Conservation (phyloP, 2,888 invertebrate genomes). For the Metalampra italica region DNA sequence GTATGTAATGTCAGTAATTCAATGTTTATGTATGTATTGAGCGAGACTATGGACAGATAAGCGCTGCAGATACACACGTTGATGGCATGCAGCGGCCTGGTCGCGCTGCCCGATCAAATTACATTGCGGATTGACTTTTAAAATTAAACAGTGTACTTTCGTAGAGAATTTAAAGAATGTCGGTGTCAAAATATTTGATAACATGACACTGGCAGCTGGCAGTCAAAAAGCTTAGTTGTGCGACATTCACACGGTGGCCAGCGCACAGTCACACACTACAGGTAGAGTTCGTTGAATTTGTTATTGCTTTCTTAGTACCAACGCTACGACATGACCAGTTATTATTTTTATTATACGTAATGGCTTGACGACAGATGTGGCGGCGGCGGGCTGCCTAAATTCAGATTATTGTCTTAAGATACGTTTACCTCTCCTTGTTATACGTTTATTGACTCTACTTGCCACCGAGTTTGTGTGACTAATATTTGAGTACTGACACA, state of each 20-base stretch:
- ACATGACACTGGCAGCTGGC: slow-evolving; percentile 63
- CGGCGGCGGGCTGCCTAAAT: slow-evolving; percentile 40
- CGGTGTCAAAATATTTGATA: slow-evolving; percentile 58
- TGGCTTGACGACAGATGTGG: slow-evolving; percentile 60
- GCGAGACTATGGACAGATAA: slow-evolving; percentile 51
- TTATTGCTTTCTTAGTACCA: slow-evolving; percentile 73
- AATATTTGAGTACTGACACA: slow-evolving; percentile 16
- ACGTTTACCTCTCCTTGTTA: slow-evolving; percentile 24
- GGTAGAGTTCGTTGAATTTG: slow-evolving; percentile 78
- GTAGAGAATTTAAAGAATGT: slow-evolving; percentile 43
- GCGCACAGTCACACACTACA: slow-evolving; percentile 70
- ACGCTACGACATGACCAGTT: slow-evolving; percentile 46
- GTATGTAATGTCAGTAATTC: slow-evolving; percentile 59
- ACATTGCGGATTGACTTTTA: slow-evolving; percentile 35
- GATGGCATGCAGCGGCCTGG: slow-evolving; percentile 25
- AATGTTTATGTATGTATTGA: slow-evolving; percentile 53
- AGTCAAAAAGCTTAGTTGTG: slow-evolving; percentile 59
- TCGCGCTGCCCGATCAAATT: slow-evolving; percentile 41
- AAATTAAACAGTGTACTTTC: slow-evolving; percentile 21
- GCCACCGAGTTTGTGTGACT: slow-evolving; percentile 33
- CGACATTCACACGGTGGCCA: slow-evolving; percentile 74
- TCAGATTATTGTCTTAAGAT: slow-evolving; percentile 45
- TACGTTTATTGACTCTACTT: slow-evolving; percentile 28
- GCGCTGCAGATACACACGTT: slow-evolving; percentile 31
- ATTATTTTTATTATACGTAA: slow-evolving; percentile 62